Evolutionary conservation across 2,888 invertebrate species (phyloP).

Genomic region (Camptogramma bilineatum): DNA sequence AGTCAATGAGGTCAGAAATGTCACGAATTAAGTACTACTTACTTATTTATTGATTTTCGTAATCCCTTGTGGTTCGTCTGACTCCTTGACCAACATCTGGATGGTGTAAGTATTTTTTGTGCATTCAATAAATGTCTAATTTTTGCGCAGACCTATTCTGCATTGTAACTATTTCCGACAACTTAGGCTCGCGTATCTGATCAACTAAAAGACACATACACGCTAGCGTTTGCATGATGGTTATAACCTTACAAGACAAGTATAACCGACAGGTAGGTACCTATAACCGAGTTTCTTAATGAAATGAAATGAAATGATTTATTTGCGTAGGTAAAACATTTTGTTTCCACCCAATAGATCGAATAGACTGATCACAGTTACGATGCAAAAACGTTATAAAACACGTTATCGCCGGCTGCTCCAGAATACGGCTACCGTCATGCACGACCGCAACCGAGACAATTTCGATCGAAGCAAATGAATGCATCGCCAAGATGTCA

Average conservation of each 20-base stretch:
- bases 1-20: slow-evolving; percentile 21
- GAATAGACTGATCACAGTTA: no score
- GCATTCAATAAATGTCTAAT: slow-evolving; percentile 32
- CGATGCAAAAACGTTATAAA: neutral
- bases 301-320: no score
- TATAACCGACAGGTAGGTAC: no score
- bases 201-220: no score
- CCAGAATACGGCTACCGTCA: slow-evolving; percentile 36
- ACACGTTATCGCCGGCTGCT: neutral
- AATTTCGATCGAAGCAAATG: slow-evolving; percentile 43
- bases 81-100: slow-evolving; percentile 52
- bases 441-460: slow-evolving; percentile 43
- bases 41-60: slow-evolving; percentile 16
- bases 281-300: no score
- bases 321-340: no score
- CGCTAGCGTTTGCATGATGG: no score
- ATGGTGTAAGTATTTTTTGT: slow-evolving; percentile 49
- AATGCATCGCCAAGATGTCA: slow-evolving; percentile 49
- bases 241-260: no score
- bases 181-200: neutral
- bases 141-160: slow-evolving; percentile 34
- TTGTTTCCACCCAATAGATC: no score
- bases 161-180: neutral
- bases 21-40: slow-evolving; percentile 16
- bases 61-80: slow-evolving; percentile 22